These are phyloP conservation scores for Sphenopsis melanotis DNA, from an alignment of 2,797 vertebrate species.

Conservation along the genomic window DNA sequence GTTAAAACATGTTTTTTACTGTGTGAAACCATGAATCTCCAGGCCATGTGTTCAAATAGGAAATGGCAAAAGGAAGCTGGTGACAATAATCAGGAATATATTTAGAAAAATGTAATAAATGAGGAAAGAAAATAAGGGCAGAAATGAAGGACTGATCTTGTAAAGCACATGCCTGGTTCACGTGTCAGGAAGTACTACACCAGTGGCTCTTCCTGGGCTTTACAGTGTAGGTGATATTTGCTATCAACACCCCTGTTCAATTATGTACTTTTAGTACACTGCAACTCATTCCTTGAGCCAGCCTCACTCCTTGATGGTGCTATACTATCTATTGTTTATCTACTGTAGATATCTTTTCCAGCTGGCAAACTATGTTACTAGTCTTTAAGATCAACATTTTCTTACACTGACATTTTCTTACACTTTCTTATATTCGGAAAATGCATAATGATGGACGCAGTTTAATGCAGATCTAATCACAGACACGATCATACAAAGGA, in stretches of 20 bases:
- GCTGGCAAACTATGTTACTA: background rate
- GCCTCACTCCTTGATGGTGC: background rate
- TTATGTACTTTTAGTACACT: background rate
- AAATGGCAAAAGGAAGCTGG: background rate
- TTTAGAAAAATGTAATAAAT: background rate
- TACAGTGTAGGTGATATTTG: background rate
- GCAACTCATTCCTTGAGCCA: background rate
- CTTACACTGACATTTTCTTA: background rate
- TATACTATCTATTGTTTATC: background rate
- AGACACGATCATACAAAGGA: background rate
- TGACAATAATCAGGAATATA: background rate
- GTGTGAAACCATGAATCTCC: background rate
- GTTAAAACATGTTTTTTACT: background rate
- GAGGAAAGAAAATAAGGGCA: background rate
- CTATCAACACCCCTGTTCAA: background rate
- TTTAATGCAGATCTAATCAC: background rate
- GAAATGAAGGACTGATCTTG: background rate
- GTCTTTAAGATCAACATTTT: background rate
- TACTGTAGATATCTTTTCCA: background rate
- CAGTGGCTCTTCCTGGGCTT: background rate
- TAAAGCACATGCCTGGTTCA: background rate
- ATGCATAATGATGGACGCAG: background rate
- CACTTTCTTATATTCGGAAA: background rate
- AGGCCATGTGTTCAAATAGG: accelerated
- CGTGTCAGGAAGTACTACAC: background rate